phyloP scores from a whole-genome alignment of 1,140 invertebrate genomes.

The Formica exsecta region DNA sequence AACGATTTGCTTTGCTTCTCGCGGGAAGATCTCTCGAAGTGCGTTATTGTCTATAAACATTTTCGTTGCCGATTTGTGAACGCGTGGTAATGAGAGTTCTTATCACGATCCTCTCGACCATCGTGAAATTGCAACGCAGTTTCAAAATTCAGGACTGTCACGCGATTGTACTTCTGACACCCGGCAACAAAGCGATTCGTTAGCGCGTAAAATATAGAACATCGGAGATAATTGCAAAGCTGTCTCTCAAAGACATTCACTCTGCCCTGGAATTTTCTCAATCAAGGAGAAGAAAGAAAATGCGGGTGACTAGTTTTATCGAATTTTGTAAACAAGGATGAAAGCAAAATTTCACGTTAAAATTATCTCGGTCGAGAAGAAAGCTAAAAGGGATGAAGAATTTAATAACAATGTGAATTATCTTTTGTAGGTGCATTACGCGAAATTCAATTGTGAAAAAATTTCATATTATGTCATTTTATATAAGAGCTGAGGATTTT shows the following conservation, averaged over 20 bases:
- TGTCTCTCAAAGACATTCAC: constrained; percentile 40
- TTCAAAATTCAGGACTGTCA: constrained; percentile 42
- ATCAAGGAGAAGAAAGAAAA: constrained; percentile 50
- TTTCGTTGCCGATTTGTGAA: constrained; percentile 47
- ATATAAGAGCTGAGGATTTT: background rate
- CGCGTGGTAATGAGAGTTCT: constrained; percentile 45
- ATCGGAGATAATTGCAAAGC: constrained; percentile 49
- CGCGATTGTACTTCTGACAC: background rate
- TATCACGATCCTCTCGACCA: constrained; percentile 27
- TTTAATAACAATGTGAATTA: constrained; percentile 40
- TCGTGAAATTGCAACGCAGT: constrained; percentile 45
- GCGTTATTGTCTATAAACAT: constrained; percentile 13
- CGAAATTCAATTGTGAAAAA: background rate
- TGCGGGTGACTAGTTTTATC: constrained; percentile 36
- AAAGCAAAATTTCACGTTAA: constrained; percentile 7
- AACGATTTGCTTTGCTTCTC: constrained; percentile 4
- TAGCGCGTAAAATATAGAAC: constrained; percentile 56
- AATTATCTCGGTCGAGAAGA: background rate
- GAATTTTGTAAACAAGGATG: constrained; percentile 40
- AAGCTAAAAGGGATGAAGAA: constrained; percentile 18
- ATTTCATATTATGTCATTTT: constrained; percentile 4
- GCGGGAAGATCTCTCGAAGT: constrained; percentile 15
- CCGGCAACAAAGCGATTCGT: constrained; percentile 53
- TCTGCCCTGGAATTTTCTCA: constrained; percentile 44
- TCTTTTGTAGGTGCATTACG: background rate